Evolutionary conservation across 2,888 invertebrate species (phyloP), one percentile per base, ranked within the genome.

Genomic region (Troides oblongomaculatus): DNA sequence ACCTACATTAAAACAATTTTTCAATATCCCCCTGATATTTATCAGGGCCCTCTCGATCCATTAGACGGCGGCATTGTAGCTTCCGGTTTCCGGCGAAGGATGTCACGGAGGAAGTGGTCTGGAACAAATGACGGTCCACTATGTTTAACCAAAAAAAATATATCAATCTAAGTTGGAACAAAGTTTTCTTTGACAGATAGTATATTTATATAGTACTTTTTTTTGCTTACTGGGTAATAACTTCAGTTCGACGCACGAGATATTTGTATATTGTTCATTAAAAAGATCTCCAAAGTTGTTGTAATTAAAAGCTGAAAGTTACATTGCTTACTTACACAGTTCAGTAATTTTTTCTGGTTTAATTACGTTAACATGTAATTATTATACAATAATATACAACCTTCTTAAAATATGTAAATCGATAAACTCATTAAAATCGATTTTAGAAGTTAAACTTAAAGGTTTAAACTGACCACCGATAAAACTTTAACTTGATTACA

Each of bases 21-120:
- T 72, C 72, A 70, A 68, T 71, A 73, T 74, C 72, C 68, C 66
- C 62, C 64, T 69, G 75, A 71, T 73, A 76, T 73, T 68, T 73
- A 73, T 71, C 70, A 69, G 68, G 70, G 66, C 71, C 68, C 71
- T 73, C 68, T 67, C 74, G 73, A 78, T 77, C 81, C 81, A 79
- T 81, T 81, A 81, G 79, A 68, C 76, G 74, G 72, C 72, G 72
- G 75, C 68, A 70, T 72, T 65, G 71, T 67, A 64, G 50, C 77
- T 77, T 79, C 80, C 78, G 76, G 77, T 74, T 80, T 79, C 80
- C 80, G 78, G 76, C 73, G 73, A 69, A 76, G 74, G 71, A 72
- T 74, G 76, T 74, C 73, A 72, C 72, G 68, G 72, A 74, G 78
- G 77, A 79, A 73, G 74, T 72, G 71, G 72, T 59, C 64, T 71